Percentiles rank a stretch among this genome's conserved stretches.
Conservation (phyloP, 2,113 vertebrate species). For the Bubalus kerabau region DNA sequence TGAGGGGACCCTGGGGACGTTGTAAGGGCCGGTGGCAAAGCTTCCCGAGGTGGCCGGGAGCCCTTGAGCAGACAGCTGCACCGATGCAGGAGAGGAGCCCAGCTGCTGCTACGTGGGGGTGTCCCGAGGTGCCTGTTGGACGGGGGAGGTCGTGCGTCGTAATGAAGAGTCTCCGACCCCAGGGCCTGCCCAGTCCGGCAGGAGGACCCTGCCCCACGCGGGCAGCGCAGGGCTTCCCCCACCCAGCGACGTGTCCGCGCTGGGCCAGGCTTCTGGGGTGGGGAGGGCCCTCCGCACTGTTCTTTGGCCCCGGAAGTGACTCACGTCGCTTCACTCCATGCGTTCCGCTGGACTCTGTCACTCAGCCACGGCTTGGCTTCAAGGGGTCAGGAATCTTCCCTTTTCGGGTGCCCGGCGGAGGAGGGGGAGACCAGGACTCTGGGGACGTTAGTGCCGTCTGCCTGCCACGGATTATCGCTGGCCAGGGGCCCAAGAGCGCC, state of each 20-base stretch:
- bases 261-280: accelerated
- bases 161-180: not conserved
- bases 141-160: accelerated
- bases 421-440: not conserved
- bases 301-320: not conserved
- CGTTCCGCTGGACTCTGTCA: not conserved
- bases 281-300: no score
- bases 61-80: not conserved
- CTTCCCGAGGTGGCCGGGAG: not conserved
- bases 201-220: accelerated
- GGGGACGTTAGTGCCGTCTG: not conserved
- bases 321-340: not conserved
- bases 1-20: not conserved
- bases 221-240: accelerated
- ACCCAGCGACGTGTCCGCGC: no score
- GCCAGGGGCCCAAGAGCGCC: not conserved
- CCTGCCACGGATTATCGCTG: accelerated
- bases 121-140: accelerated
- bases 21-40: not conserved
- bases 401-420: accelerated
- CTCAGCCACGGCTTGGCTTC: not conserved
- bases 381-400: not conserved
- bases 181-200: not conserved
- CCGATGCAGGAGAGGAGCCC: no score
- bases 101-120: not conserved